phyloP scores from a whole-genome alignment of 2,797 vertebrate species.

The Poecilia gillii region DNA sequence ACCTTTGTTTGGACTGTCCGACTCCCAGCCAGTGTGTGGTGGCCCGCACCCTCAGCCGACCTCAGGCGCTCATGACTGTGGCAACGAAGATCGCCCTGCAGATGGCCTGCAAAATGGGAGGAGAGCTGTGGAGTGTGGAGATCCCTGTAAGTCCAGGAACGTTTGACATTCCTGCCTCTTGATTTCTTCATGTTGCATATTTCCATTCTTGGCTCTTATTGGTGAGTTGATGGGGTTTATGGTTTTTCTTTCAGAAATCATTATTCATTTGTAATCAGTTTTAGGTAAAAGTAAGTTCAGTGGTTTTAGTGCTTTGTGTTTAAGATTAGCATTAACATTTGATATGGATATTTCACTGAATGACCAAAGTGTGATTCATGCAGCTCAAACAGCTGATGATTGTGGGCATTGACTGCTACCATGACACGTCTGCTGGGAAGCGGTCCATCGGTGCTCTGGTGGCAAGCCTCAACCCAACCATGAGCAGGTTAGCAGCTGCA shows the following conservation, averaged over 20 bases:
- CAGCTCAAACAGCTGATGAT: conserved; percentile 95
- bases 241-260: neutral
- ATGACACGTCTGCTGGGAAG: conserved; percentile 86
- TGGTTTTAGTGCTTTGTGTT: neutral
- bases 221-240: neutral
- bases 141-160: conserved; percentile 85
- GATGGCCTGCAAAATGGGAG: conserved; percentile 97
- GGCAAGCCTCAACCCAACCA: conserved; percentile 89
- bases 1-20: conserved; percentile 91
- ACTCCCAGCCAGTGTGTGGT: conserved; percentile 94
- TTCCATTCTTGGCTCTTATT: neutral
- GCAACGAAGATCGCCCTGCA: conserved; percentile 94
- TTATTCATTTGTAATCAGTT: neutral
- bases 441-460: conserved; percentile 93
- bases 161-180: neutral
- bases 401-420: conserved; percentile 94
- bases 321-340: neutral
- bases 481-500: conserved; percentile 85
- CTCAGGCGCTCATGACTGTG: conserved; percentile 87
- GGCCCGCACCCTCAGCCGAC: conserved; percentile 86
- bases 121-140: conserved; percentile 95
- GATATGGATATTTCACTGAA: neutral
- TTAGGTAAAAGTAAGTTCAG: neutral
- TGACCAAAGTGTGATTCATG: conserved; percentile 27
- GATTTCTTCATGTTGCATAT: neutral